Evolutionary conservation across 92 coral and sea anemone genomes (phyloP), one percentile per base, ranked within the genome.

Genomic region (Porites evermanni): DNA sequence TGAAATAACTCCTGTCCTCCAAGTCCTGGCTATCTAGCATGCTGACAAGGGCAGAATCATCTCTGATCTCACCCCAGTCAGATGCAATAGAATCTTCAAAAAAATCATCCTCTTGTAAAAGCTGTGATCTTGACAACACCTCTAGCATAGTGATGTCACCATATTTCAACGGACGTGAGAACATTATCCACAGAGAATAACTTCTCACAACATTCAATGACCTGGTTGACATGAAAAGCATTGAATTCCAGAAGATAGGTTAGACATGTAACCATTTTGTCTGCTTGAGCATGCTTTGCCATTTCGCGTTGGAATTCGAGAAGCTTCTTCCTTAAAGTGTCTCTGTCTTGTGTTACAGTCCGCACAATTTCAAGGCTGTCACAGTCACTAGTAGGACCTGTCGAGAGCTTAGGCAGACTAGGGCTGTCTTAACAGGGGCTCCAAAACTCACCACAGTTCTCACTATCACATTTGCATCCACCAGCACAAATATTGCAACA

Each of bases 181-280:
- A 91, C 72, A 68, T 93, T 92, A 47, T 80, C n/a, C 11, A 93
- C 23, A 16, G 90, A 60, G 74, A 91, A 93, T 52, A 93, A 52
- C 3, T 67, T 53, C 72, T 88, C 6, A 70, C 90, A 84, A 19
- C 71, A 19, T 67, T 64, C 75, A 75, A 91, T 73, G 29, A 84
- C 91, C 77, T 93, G 96, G 12, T 90, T 80, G 24, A 93, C 87
- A 78, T 90, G 96, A 64, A 93, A 93, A 0, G 66, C 17, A 79
- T 93, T 90, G 54, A 93, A 88, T 81, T 90, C 92, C 56, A 93
- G 53, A 14, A 93, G 61, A 32, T 79, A 60, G 85, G 80, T 93
- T 8, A 93, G 95, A 75, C 95, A 92, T 2, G 93, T 44, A 52
- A 93, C 95, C 91, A 86, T 87, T 54, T 79, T 67, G 1, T 70